Evolutionary conservation across 1,140 invertebrate genomes (phyloP), one percentile per base, ranked within the genome.

Genomic region (Drosophila biarmipes): DNA sequence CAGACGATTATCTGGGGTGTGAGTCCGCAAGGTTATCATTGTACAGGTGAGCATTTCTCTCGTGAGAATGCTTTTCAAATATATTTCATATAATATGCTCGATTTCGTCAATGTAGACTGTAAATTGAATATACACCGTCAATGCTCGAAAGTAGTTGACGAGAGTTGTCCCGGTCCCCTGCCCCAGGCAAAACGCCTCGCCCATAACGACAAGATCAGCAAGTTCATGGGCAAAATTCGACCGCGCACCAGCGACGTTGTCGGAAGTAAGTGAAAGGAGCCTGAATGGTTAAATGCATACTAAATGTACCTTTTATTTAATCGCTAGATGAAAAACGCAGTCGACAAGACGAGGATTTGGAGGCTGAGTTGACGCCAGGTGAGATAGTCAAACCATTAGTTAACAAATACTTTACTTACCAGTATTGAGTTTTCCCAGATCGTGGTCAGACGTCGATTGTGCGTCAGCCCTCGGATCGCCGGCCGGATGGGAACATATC

Each of bases 21-120:
- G 57, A 97, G 97, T 78, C 97, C 97, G 62, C 98, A 99, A 93
- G 98, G 98, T 68, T 98, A 97, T 93, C 96, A 97, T 81, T 98
- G 98, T 93, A 94, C 95, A 94, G 91, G 91, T 92, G 66, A 76
- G 53, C 21, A 7, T 4, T 14, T n/a, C 15, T 17, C 15, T 14
- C 27, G 17, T 11, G 6, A 38, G 55, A 15, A n/a, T 34, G 17
- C 11, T 24, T 14, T 42, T 11, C 10, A 1, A 42, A 63, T 53
- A 6, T 49, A 29, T 52, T 48, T 15, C 15, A 27, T 46, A 24
- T 17, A 17, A 31, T 19, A 19, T 27, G 45, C n/a, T 35, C 6
- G 12, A 14, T n/a, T 27, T 27, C 11, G 46, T 8, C 64, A 69
- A 67, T 97, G 10, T 42, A 92, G 97, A 96, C 92, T 98, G 98